Evolutionary conservation across 2,888 invertebrate species (phyloP), one percentile per base, ranked within the genome.

Genomic region (Steinernema hermaphroditum): DNA sequence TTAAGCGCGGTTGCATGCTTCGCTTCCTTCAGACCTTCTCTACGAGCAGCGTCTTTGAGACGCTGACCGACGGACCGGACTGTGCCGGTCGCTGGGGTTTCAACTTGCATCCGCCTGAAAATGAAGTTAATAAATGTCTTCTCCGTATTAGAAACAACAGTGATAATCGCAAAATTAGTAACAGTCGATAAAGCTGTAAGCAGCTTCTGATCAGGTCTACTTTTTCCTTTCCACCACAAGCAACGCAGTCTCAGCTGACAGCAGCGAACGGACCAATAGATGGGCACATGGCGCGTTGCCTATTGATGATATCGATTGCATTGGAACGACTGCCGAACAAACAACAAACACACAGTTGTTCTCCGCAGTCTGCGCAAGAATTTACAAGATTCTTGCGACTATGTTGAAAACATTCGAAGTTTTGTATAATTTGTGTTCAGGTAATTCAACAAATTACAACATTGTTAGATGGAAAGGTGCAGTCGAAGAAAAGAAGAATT

Each of bases 81-180:
- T 19, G 68, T 72, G 14, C 49, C 24, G 44, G 50, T 69, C 37
- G 70, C 41, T 43, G 73, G 43, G 34, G 70, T 68, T 50, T 80
- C 78, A 68, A 75, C 73, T 69, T 80, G 79, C 78, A 78, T 78
- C 69, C 78, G 78, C 77, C 78, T 78, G 69, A 49, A 78, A 72
- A n/a, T 54, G 14, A 46, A 4, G 46, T 46, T 4, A 46, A 19
- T 4, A 46, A 46, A 46, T 46, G 14, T n/a, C n/a, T n/a, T n/a
- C n/a, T n/a, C n/a, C n/a, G n/a, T n/a, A n/a, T n/a, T n/a, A n/a
- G n/a, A n/a, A n/a, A n/a, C n/a, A n/a, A n/a, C n/a, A n/a, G n/a
- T n/a, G n/a, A n/a, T n/a, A n/a, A n/a, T n/a, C n/a, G n/a, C n/a
- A n/a, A n/a, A n/a, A n/a, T n/a, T n/a, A n/a, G n/a, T n/a, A n/a